A percentile compares a stretch with the other conserved stretches of the same genome.
phyloP scores from a whole-genome alignment of 2,797 vertebrate genomes.

The Glyptemys insculpta region DNA sequence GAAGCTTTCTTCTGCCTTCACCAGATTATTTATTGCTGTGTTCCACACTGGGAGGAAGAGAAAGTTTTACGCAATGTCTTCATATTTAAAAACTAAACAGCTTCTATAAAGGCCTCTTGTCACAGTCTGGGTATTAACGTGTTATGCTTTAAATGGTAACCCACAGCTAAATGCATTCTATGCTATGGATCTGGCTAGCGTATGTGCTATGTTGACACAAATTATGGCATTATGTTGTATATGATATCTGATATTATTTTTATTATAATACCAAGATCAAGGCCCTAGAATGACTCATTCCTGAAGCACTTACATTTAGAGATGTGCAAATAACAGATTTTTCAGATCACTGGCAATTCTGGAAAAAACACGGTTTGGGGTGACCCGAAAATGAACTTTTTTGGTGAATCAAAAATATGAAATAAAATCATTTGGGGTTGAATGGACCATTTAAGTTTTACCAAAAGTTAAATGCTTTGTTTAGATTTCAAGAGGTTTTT shows the following conservation, averaged over 20 bases:
- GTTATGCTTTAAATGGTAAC: not conserved
- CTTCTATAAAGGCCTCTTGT: slow-evolving; percentile 21
- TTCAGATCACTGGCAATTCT: not conserved
- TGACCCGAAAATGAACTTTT: not conserved
- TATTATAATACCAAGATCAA: not conserved
- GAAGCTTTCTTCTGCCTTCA: slow-evolving; percentile 51
- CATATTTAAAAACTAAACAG: slow-evolving; percentile 39
- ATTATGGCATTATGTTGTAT: not conserved
- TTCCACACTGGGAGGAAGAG: slow-evolving; percentile 1
- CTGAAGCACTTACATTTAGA: not conserved
- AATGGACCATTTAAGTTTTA: not conserved
- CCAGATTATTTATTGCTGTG: slow-evolving; percentile 24
- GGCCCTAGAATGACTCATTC: not conserved
- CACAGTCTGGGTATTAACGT: not conserved
- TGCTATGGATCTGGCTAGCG: not conserved
- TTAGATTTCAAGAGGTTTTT: not conserved
- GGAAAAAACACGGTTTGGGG: not conserved
- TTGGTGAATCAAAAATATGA: not conserved
- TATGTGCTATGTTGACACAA: not conserved
- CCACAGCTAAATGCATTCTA: not conserved
- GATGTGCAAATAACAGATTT: not conserved
- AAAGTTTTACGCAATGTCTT: slow-evolving; percentile 47
- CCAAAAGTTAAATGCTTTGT: not conserved
- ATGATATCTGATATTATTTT: not conserved
- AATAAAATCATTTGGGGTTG: not conserved